Evolutionary conservation across 2,113 vertebrate genomes (phyloP).

Genomic region (Pithys albifrons): DNA sequence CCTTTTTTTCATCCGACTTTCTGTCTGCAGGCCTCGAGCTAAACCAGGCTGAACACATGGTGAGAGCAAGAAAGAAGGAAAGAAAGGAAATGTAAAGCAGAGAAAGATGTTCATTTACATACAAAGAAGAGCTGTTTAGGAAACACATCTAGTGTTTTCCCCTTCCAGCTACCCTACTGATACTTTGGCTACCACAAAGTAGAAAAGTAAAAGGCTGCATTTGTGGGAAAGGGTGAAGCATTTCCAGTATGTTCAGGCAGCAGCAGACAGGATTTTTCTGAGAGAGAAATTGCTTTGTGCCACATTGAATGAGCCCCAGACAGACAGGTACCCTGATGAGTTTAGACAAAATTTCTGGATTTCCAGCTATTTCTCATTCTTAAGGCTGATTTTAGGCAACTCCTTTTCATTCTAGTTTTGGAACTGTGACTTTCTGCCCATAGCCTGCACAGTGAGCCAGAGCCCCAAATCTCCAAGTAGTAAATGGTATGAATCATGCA

Average conservation of each 20-base stretch:
- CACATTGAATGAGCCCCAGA: neutral
- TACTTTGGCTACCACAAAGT: neutral
- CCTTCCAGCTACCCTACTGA: slow-evolving; percentile 31
- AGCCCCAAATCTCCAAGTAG: neutral
- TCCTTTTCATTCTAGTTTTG: neutral
- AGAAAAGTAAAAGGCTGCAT: neutral
- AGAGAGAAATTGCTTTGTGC: neutral
- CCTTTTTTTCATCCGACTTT: slow-evolving; percentile 14
- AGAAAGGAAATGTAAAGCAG: slow-evolving; percentile 53
- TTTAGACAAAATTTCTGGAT: neutral
- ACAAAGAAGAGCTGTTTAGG: slow-evolving; percentile 47
- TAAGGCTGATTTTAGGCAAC: neutral
- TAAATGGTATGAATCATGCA: slow-evolving; percentile 3
- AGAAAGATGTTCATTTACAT: slow-evolving; percentile 56
- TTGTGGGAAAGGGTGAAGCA: neutral
- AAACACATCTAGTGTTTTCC: neutral
- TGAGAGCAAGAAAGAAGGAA: neutral
- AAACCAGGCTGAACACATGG: slow-evolving; percentile 29
- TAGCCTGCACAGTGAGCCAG: neutral
- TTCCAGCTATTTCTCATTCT: neutral
- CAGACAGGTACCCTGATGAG: neutral
- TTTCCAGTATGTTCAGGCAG: neutral
- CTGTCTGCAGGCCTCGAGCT: neutral
- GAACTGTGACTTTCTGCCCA: neutral
- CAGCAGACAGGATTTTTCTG: neutral